Conservation (phyloP, 2,888 invertebrate species). For the Seira sanloemensis region DNA sequence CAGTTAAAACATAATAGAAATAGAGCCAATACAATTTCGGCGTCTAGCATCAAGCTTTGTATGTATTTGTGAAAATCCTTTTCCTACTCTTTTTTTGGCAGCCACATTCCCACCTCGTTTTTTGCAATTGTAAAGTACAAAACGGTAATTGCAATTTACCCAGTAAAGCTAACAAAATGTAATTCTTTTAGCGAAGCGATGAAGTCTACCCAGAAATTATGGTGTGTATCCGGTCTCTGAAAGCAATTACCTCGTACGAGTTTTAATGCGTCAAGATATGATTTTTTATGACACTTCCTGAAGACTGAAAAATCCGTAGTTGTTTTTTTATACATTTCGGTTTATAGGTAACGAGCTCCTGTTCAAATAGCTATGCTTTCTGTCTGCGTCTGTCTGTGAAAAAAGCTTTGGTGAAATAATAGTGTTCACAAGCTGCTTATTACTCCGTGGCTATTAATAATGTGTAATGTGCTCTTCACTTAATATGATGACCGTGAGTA, state of each 20-base stretch:
- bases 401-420: background rate
- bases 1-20: background rate
- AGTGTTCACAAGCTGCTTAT: conserved; percentile 14
- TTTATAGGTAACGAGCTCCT: too few relatives aligned
- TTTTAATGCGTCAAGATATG: background rate
- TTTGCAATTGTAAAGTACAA: background rate
- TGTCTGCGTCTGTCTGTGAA: background rate
- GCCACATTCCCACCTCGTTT: too few relatives aligned
- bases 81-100: background rate
- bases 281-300: conserved; percentile 59
- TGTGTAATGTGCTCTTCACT: conserved; percentile 51
- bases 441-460: conserved; percentile 41
- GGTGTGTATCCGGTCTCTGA: conserved; percentile 33
- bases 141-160: background rate
- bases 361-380: too few relatives aligned
- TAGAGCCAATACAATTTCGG: too few relatives aligned
- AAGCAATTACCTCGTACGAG: background rate
- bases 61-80: too few relatives aligned
- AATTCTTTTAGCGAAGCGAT: too few relatives aligned
- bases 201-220: background rate
- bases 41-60: too few relatives aligned
- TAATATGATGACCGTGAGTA: background rate
- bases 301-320: conserved; percentile 17
- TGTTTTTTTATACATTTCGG: too few relatives aligned
- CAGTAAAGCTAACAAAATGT: background rate